Base-by-base conservation (phyloP, 2,797 vertebrate genomes). In the Sebastes hubbsi region DNA sequence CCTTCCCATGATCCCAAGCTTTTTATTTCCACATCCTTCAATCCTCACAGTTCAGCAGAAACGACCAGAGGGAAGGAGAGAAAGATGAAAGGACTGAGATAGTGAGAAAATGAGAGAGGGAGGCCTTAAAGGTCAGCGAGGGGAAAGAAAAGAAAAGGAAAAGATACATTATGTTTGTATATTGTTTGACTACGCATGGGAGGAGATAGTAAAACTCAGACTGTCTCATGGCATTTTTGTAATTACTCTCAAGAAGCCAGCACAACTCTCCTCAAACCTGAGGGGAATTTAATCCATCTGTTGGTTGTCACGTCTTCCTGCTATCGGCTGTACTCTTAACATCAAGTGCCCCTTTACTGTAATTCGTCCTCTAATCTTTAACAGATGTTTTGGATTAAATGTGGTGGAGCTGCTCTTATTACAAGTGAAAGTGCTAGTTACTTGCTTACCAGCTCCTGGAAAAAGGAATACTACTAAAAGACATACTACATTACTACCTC, bases 31-130 rank as follows among this genome's bases (percentile, higher is more conserved):
- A 81, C 82, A 55, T 84, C 68, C 72, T 30, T 83, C 81, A 30
- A 60, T 79, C 81, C 77, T 91, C 81, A 78, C 84, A 83, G 84
- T 71, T 89, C 73, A 63, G 77, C 81, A 59, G 78, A 73, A 78
- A 75, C 14, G 24, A 82, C 83, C 81, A 65, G 88, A 86, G 89
- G 86, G 84, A 66, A 73, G 78, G 46, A 61, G 83, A 74, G 52
- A n/a, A 78, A 83, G 84, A 82, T 30, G 75, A 80, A 73, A 69
- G 69, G 59, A 54, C 36, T 36, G 75, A 54, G 82, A 89, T 77
- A 73, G 81, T 75, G 89, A 90, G 85, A 87, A 81, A 81, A 78
- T 32, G 52, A 79, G 70, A 24, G 38, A 10, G 55, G 27, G 82
- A 38, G 58, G 62, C 13, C 34, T 83, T 52, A 72, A 87, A 91